These are phyloP conservation scores for Callyntrura guangdongensis DNA, from an alignment of 2,888 invertebrate species.

Conservation along the genomic window DNA sequence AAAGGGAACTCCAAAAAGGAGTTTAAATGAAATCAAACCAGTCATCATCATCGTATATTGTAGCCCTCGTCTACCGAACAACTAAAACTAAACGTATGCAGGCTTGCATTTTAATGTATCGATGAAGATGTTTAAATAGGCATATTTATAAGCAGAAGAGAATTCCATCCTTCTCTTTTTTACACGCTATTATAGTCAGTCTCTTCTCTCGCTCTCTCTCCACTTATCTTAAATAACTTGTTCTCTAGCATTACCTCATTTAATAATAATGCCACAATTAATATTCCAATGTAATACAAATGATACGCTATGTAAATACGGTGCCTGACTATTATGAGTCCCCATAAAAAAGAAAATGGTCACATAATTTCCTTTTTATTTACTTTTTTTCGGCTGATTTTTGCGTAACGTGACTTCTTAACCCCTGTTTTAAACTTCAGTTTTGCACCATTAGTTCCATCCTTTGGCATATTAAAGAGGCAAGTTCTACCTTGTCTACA, in stretches of 20 bases:
- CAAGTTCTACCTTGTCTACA: not conserved
- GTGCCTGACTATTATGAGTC: too few relatives aligned
- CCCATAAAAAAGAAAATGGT: too few relatives aligned
- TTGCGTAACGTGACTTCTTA: not conserved
- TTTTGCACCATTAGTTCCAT: constrained; percentile 1
- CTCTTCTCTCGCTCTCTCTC: not conserved
- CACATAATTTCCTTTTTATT: too few relatives aligned
- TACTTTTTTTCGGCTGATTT: not conserved
- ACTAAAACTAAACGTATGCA: not conserved
- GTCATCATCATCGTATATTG: constrained; percentile 60
- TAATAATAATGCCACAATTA: constrained; percentile 8
- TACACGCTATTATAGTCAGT: not conserved
- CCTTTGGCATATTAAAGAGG: constrained; percentile 49
- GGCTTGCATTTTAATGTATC: not conserved
- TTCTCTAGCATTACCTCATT: constrained; percentile 1
- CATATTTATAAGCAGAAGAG: not conserved
- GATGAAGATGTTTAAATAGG: not conserved
- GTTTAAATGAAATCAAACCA: constrained; percentile 76
- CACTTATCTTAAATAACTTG: constrained; percentile 12
- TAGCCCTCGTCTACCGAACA: constrained; percentile 20
- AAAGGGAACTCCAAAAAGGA: constrained; percentile 81
- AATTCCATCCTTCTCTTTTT: not conserved
- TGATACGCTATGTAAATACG: too few relatives aligned
- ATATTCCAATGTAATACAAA: constrained; percentile 15
- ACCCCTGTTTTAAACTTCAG: not conserved